Percentiles rank a stretch among this genome's conserved stretches.
phyloP scores from a whole-genome alignment of 2,113 vertebrate genomes.

The Neotragus moschatus region DNA sequence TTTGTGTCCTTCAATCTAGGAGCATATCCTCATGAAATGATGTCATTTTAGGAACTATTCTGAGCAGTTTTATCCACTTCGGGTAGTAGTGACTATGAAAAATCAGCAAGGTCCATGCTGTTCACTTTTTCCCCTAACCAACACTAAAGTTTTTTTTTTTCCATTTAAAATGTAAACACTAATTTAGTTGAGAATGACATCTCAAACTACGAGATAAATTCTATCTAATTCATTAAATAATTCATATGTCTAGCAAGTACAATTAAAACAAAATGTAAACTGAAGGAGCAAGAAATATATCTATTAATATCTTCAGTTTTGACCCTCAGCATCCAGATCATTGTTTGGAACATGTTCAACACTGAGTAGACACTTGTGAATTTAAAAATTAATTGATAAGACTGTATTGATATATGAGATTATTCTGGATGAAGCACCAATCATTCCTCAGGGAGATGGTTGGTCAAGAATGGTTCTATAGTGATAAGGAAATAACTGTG shows the following conservation, averaged over 20 bases:
- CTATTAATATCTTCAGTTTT: neutral
- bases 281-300: neutral
- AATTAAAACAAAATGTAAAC: neutral
- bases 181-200: neutral
- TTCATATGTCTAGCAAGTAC: neutral
- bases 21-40: neutral
- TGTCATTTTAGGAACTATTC: neutral
- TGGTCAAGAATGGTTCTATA: neutral
- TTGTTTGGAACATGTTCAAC: neutral
- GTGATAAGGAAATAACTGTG: neutral
- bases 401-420: neutral
- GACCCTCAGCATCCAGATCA: neutral
- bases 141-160: neutral
- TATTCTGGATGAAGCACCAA: neutral
- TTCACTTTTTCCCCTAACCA: neutral
- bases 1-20: neutral
- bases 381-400: neutral
- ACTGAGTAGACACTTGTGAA: neutral
- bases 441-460: neutral
- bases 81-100: neutral
- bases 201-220: neutral
- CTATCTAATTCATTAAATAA: neutral
- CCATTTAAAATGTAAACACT: neutral
- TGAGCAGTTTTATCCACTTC: neutral
- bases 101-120: neutral